Evolutionary conservation across 2,888 invertebrate genomes (phyloP).

Genomic region (Leptinotarsa haldemani): DNA sequence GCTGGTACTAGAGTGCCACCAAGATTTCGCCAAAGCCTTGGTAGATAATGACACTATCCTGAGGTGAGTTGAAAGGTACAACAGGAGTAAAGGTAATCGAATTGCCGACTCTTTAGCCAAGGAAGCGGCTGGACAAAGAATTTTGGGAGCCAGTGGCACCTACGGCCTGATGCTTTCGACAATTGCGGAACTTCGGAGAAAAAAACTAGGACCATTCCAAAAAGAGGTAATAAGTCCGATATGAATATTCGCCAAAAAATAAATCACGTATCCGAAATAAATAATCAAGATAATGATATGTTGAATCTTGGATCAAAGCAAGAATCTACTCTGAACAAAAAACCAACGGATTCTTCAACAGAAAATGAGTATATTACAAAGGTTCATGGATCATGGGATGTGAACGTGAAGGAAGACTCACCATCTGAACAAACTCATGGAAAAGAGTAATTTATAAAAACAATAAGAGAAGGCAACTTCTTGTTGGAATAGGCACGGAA

Average conservation of each 20-base stretch:
- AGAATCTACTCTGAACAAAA: neutral
- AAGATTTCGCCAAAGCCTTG: too few relatives aligned
- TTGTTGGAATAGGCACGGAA: conserved; percentile 6
- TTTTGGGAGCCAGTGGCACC: too few relatives aligned
- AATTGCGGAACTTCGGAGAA: neutral
- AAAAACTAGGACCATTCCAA: neutral
- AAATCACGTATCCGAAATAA: neutral
- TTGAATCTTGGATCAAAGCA: neutral
- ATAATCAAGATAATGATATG: neutral
- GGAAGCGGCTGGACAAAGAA: too few relatives aligned
- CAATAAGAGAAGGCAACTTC: conserved; percentile 13
- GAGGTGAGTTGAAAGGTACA: too few relatives aligned
- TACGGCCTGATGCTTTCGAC: too few relatives aligned
- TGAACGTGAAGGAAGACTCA: conserved; percentile 9
- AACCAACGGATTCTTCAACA: neutral
- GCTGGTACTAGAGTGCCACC: too few relatives aligned
- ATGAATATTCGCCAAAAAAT: neutral
- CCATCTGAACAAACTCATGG: neutral
- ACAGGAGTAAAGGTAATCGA: too few relatives aligned
- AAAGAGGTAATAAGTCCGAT: neutral
- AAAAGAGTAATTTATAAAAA: conserved; percentile 20
- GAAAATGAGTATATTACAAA: neutral
- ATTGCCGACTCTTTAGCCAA: too few relatives aligned
- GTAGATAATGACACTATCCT: too few relatives aligned
- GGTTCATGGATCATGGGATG: neutral